Evolutionary conservation across 2,113 vertebrate genomes (phyloP).

Genomic region (Nettapus auritus): DNA sequence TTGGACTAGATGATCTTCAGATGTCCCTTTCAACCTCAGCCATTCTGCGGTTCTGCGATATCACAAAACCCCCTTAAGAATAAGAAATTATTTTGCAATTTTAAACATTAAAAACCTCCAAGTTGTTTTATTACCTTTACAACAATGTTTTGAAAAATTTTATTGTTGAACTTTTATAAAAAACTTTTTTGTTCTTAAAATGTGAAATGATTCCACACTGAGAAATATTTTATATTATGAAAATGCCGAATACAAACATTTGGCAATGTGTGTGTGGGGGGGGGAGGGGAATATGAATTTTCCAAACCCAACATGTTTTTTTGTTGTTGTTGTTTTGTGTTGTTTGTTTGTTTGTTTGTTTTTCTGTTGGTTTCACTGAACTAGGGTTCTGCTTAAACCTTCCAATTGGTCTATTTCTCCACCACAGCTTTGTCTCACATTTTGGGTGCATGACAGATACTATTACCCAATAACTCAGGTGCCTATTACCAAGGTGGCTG

Average conservation of each 20-base stretch:
- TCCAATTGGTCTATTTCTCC: neutral
- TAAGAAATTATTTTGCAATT: neutral
- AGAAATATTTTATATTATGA: neutral
- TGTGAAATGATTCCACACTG: neutral
- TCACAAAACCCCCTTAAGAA: neutral
- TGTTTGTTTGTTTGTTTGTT: too few relatives aligned
- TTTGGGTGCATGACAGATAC: neutral
- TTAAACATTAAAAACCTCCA: neutral
- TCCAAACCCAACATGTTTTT: neutral
- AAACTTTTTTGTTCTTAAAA: neutral
- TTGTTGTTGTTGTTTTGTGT: too few relatives aligned
- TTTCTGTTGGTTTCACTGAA: neutral
- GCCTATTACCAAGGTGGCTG: neutral
- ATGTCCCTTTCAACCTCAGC: too few relatives aligned
- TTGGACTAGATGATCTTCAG: too few relatives aligned
- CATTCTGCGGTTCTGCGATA: too few relatives aligned
- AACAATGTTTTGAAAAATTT: neutral
- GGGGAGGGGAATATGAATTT: neutral
- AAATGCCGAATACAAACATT: rapidly evolving
- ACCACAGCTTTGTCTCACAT: neutral
- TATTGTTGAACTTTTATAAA: neutral
- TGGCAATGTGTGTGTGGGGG: neutral
- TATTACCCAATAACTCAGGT: neutral
- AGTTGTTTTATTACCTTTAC: neutral
- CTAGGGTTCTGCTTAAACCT: neutral